Conservation (phyloP, 2,113 vertebrate genomes). For the Sakesphorus luctuosus region DNA sequence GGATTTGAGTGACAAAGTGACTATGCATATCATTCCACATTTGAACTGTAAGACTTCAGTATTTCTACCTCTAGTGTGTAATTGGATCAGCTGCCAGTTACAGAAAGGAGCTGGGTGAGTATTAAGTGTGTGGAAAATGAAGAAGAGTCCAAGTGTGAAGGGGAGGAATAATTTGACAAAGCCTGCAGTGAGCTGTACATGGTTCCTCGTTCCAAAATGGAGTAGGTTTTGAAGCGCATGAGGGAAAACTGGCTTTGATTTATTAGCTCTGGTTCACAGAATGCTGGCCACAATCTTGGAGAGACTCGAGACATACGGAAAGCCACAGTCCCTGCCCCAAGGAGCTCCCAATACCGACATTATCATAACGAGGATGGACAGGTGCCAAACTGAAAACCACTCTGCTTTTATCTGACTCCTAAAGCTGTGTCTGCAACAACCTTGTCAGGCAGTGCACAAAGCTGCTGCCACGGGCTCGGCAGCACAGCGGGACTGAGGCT, state of each 20-base stretch:
- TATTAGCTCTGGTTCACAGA: constrained; percentile 53
- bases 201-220: constrained; percentile 47
- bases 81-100: constrained; percentile 61
- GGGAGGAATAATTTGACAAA: constrained; percentile 74
- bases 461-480: neutral
- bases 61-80: constrained; percentile 58
- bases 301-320: neutral
- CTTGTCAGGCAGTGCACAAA: neutral
- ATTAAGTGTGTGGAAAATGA: constrained; percentile 62
- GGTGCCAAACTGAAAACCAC: neutral
- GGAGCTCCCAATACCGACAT: neutral
- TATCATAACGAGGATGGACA: neutral
- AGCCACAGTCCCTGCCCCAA: constrained; percentile 19
- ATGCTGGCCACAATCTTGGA: constrained; percentile 23
- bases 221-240: constrained; percentile 54
- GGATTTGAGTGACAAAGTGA: constrained; percentile 49
- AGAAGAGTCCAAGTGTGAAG: constrained; percentile 63
- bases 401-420: neutral
- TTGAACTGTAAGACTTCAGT: constrained; percentile 56
- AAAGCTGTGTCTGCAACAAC: neutral
- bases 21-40: constrained; percentile 51
- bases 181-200: constrained; percentile 53
- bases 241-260: constrained; percentile 46
- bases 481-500: neutral
- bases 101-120: constrained; percentile 60